These are phyloP conservation scores for Empidonax alnorum DNA, from an alignment of 2,113 vertebrate species.

Conservation along the genomic window DNA sequence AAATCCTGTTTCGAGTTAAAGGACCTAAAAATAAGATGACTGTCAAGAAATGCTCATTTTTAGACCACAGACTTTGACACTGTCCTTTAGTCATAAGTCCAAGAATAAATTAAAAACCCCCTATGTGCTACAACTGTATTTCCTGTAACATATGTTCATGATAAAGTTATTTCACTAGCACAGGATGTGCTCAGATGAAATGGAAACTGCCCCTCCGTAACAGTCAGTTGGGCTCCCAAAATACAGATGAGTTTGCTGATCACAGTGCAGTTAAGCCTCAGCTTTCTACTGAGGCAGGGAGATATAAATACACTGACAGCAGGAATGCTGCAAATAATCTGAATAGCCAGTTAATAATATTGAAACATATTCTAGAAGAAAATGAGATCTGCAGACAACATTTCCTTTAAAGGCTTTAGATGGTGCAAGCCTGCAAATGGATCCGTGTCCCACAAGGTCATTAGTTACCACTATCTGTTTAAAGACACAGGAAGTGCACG, in stretches of 20 bases:
- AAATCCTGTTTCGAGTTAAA: not conserved
- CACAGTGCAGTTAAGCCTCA: not conserved
- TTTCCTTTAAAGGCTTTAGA: not conserved
- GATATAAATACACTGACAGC: not conserved
- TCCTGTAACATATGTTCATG: conserved; percentile 40
- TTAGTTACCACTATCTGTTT: not conserved
- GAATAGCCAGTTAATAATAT: not conserved
- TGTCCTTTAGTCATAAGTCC: conserved; percentile 15
- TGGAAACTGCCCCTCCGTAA: not conserved
- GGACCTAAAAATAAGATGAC: conserved; percentile 23
- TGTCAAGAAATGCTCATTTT: not conserved
- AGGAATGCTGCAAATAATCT: not conserved
- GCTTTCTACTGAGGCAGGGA: not conserved
- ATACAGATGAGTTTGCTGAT: not conserved
- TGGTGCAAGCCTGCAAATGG: not conserved
- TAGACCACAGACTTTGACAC: conserved; percentile 1
- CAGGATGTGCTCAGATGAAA: conserved; percentile 45
- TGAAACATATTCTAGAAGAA: not conserved
- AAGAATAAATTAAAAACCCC: not conserved
- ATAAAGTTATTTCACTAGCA: conserved; percentile 18
- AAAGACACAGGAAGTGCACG: rapidly evolving
- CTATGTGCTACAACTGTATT: not conserved
- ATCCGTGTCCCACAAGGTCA: not conserved
- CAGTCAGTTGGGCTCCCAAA: conserved; percentile 25
- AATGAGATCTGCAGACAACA: not conserved